These are phyloP conservation scores for Cyphomyrus discorhynchus DNA, from an alignment of 2,113 vertebrate genomes.

Conservation along the genomic window DNA sequence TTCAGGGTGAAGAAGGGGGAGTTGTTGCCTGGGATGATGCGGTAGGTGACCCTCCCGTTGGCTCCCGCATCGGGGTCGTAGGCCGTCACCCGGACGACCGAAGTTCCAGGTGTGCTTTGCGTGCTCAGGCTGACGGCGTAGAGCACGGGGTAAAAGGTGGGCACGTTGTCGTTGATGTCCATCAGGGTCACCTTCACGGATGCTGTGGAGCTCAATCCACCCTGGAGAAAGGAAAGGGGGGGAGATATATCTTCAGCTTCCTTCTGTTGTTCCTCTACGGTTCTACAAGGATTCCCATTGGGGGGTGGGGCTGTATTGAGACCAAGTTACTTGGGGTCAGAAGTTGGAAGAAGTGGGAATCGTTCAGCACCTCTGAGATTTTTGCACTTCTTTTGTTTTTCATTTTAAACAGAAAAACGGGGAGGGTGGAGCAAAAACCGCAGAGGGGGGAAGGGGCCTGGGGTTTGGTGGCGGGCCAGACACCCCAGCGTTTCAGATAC, in stretches of 20 bases:
- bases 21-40: constrained; percentile 68
- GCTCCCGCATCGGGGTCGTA: constrained; percentile 82
- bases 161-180: constrained; percentile 88
- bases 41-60: constrained; percentile 79
- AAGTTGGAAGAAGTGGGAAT: neutral
- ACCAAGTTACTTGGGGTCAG: neutral
- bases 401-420: constrained; percentile 12
- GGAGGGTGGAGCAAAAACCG: neutral
- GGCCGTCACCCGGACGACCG: constrained; percentile 79
- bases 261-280: neutral
- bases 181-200: constrained; percentile 77
- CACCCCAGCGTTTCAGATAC: neutral
- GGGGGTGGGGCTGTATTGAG: neutral
- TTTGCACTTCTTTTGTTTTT: constrained; percentile 28
- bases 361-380: constrained; percentile 17
- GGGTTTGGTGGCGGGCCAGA: neutral
- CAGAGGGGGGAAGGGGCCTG: neutral
- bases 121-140: constrained; percentile 87
- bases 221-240: constrained; percentile 52
- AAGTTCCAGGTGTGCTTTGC: constrained; percentile 82
- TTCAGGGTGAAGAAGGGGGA: constrained; percentile 83
- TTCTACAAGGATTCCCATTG: neutral
- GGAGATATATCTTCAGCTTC: neutral
- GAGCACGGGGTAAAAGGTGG: constrained; percentile 80
- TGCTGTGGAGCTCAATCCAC: constrained; percentile 78